These are phyloP conservation scores for Drosophila cracens DNA, from an alignment of 2,888 invertebrate species.

Conservation along the genomic window DNA sequence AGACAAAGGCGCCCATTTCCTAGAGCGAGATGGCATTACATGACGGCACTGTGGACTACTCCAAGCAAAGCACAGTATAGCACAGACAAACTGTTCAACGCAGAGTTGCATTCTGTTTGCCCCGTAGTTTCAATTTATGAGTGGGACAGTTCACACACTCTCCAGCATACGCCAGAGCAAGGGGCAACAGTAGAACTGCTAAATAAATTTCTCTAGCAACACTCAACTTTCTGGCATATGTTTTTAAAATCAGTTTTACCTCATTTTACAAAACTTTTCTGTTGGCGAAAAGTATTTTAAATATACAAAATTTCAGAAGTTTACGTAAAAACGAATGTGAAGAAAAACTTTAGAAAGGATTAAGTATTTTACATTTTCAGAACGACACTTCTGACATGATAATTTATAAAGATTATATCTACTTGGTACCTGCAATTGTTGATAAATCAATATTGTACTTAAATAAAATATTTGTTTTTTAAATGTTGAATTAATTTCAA, in stretches of 20 bases:
- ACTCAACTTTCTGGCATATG: slow-evolving; percentile 34
- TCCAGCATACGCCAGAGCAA: slow-evolving; percentile 2
- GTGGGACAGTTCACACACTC: slow-evolving; percentile 4
- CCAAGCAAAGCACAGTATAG: slow-evolving; percentile 1
- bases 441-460: neutral
- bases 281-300: neutral
- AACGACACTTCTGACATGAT: neutral
- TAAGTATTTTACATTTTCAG: neutral
- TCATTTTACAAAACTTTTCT: slow-evolving; percentile 11
- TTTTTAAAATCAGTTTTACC: slow-evolving; percentile 20
- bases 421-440: neutral
- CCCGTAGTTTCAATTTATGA: slow-evolving; percentile 35
- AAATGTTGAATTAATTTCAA: neutral
- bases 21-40: slow-evolving; percentile 24
- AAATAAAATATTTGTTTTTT: neutral
- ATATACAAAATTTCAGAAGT: slow-evolving; percentile 3
- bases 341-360: neutral
- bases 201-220: slow-evolving; percentile 33
- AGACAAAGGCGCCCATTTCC: slow-evolving; percentile 38
- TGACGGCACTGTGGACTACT: slow-evolving; percentile 6
- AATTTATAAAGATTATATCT: neutral
- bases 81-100: slow-evolving; percentile 18
- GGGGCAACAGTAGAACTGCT: slow-evolving; percentile 11
- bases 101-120: slow-evolving; percentile 36
- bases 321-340: neutral